A percentile compares a stretch with the other conserved stretches of the same genome.
These are phyloP conservation scores for Toxotes chatareus DNA, from an alignment of 2,113 vertebrate genomes.

Conservation along the genomic window DNA sequence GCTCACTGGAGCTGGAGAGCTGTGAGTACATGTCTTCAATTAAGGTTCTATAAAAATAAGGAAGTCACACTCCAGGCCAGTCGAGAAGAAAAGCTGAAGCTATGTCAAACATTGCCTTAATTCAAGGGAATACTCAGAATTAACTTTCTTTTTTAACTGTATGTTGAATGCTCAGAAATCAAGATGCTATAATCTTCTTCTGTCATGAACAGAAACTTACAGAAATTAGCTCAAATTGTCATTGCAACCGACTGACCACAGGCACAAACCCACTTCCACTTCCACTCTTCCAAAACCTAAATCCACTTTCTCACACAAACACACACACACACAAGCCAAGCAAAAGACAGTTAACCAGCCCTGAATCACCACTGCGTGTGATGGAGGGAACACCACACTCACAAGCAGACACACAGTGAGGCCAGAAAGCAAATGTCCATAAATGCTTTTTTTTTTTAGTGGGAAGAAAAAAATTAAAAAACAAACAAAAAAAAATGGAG, in stretches of 20 bases:
- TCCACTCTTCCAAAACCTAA: background rate
- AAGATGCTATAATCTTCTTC: no score
- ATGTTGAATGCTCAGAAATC: no score
- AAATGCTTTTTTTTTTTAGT: background rate
- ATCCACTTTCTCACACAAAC: background rate
- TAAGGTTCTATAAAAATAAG: background rate
- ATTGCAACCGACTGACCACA: no score
- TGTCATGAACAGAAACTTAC: no score
- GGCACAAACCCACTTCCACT: no score
- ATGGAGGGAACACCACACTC: background rate
- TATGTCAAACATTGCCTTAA: background rate
- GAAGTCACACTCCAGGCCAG: background rate
- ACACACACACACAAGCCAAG: background rate
- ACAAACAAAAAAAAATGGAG: background rate
- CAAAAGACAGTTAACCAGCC: no score
- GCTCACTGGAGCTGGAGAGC: slow-evolving; percentile 96
- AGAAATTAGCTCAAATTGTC: no score
- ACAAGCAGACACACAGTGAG: background rate
- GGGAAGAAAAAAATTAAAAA: background rate
- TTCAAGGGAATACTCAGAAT: no score
- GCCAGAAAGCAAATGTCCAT: background rate
- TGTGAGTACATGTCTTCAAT: slow-evolving; percentile 84
- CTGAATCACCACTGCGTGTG: no score
- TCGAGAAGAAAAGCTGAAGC: background rate
- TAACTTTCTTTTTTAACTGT: no score